Base-by-base conservation (phyloP, 2,113 vertebrate genomes). In the Sialia sialis region DNA sequence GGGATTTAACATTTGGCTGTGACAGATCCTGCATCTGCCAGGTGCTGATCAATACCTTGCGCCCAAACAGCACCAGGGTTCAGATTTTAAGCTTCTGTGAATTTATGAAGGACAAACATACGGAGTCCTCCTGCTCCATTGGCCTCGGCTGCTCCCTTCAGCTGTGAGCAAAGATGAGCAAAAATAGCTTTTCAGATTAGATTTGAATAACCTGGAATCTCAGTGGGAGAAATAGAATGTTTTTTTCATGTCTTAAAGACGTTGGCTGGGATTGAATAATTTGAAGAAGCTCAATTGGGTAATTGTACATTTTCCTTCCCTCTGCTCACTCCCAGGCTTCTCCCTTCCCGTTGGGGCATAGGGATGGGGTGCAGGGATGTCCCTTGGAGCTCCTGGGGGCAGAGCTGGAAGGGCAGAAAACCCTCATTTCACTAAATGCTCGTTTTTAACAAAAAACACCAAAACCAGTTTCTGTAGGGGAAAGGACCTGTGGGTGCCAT, bases 121-220 rank as follows among this genome's bases (percentile, higher is more conserved):
- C 10, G 9, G 89, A 66, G 64, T 12, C 63, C 87, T 91, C 81
- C 87, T 84, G 91, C 89, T 92, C 56, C 3, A 7, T 17, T 91
- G 86, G 86, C 83, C 91, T 77, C 17, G 13, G 75, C 85, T 85
- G 87, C 92, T 96, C 85, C 80, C 74, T 84, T 95, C 87, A n/a
- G 60, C 84, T 90, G 85, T 18, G n/a, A 83, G 91, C 64, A 68
- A 60, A 85, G 64, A 78, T 49, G 68, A 70, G 68, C 82, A 76
- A 94, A 95, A 95, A 90, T 86, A 94, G 89, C 90, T 81, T 89
- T 93, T 85, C 74, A 38, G 72, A 72, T 51, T 81, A 62, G 79
- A 86, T 85, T 78, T 80, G 94, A 87, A 66, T 85, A 88, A 87
- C 90, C 86, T 66, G 73, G 79, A 34, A 78, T 78, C 78, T 90